Conservation (phyloP, 2,797 vertebrate species). For the Peromyscus aztecus region DNA sequence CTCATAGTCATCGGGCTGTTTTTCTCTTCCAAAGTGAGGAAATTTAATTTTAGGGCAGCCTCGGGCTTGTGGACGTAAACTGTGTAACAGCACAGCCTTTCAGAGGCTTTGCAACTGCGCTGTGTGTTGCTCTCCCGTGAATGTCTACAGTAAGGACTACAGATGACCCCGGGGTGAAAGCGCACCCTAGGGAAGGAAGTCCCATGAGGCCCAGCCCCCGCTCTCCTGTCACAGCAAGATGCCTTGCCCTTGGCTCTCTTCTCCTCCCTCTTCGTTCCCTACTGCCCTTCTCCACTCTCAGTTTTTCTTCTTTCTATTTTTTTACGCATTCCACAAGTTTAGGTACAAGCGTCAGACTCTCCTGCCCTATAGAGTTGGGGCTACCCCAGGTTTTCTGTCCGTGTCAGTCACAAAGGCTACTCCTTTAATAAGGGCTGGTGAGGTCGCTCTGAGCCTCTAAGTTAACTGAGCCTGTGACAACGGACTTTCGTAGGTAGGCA, state of each 20-base stretch:
- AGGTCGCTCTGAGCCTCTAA: neutral
- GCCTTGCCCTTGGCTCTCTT: neutral
- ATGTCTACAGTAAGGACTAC: neutral
- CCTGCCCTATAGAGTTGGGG: neutral
- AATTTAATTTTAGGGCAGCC: constrained; percentile 80
- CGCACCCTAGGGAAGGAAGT: neutral
- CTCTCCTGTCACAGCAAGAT: neutral
- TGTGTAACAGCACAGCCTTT: neutral
- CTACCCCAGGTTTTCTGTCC: neutral
- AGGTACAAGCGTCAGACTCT: neutral
- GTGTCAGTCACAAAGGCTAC: neutral
- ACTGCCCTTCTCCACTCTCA: no score
- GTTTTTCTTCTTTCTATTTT: neutral
- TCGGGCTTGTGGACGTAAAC: neutral
- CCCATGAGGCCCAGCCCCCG: accelerated
- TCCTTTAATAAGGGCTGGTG: neutral
- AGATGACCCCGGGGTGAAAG: accelerated
- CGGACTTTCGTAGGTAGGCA: neutral
- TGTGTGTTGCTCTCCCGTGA: neutral
- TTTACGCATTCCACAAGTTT: neutral
- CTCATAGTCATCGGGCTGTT: neutral
- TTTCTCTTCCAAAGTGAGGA: constrained; percentile 63
- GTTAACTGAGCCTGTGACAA: neutral
- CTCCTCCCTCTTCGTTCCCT: neutral
- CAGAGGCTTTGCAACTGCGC: neutral